Conservation (phyloP, 2,888 invertebrate genomes). For the Hermaeophaga mercurialis region DNA sequence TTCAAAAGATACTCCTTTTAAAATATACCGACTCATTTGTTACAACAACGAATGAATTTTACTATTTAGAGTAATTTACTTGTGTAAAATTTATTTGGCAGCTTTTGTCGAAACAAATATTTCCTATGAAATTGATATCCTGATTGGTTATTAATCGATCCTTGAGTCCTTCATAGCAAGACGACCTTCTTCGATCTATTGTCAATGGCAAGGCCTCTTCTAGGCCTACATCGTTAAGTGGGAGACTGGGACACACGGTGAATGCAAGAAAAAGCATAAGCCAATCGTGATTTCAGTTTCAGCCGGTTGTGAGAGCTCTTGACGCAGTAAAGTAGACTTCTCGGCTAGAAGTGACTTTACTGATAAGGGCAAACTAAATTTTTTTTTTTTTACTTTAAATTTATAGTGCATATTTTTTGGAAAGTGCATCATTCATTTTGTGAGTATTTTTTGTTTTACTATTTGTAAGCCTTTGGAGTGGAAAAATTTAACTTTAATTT, state of each 20-base stretch:
- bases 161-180: not conserved
- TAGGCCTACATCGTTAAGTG: slow-evolving; percentile 24
- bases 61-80: too few species aligned
- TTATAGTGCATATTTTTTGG: not conserved
- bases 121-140: not conserved
- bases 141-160: not conserved
- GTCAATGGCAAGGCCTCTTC: slow-evolving; percentile 34
- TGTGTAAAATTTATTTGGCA: not conserved
- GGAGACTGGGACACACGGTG: slow-evolving; percentile 31
- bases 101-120: slow-evolving; percentile 1
- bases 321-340: slow-evolving; percentile 30
- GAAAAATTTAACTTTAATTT: too few species aligned
- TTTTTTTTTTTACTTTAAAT: slow-evolving; percentile 6
- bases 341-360: slow-evolving; percentile 31
- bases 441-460: slow-evolving; percentile 1
- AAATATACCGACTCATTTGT: too few species aligned
- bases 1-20: too few species aligned
- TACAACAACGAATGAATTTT: too few species aligned
- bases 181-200: slow-evolving; percentile 23
- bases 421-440: slow-evolving; percentile 1
- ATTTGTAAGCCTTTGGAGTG: too few species aligned
- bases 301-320: not conserved
- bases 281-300: slow-evolving; percentile 14
- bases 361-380: not conserved
- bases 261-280: slow-evolving; percentile 28